A percentile compares a stretch with the other conserved stretches of the same genome.
Conservation (phyloP, 2,113 vertebrate species). For the Sarotherodon lohbergeri region DNA sequence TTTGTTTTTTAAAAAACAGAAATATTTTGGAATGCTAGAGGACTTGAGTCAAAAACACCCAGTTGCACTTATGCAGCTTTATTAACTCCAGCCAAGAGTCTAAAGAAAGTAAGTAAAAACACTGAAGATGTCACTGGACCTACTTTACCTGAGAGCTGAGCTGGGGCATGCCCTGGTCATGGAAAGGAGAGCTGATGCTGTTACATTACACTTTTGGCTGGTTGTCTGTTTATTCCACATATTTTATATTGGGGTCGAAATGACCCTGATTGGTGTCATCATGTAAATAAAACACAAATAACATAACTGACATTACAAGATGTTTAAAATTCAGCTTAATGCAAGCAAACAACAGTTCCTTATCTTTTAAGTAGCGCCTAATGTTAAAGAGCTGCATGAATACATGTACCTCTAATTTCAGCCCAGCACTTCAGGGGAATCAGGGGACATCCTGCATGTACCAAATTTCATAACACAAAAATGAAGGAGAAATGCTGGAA, state of each 20-base stretch:
- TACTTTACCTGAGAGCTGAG: not conserved
- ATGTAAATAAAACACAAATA: not conserved
- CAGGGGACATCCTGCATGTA: not conserved
- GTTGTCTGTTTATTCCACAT: not conserved
- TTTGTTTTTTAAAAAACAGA: not conserved
- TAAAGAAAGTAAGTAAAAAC: not conserved
- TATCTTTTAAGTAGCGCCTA: not conserved
- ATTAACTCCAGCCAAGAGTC: not conserved
- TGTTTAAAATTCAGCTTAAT: accelerated
- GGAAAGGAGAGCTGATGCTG: not conserved
- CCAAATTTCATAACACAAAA: not conserved
- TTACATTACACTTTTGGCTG: not conserved
- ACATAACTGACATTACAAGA: not conserved
- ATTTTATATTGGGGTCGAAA: not conserved
- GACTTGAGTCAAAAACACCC: not conserved
- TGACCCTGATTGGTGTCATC: not conserved
- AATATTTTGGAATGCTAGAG: not conserved
- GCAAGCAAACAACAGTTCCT: not conserved
- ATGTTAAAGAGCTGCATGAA: not conserved
- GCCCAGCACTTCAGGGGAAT: not conserved
- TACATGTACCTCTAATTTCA: not conserved
- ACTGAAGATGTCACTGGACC: not conserved
- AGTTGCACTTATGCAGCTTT: not conserved
- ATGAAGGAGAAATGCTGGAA: not conserved
- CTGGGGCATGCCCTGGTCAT: not conserved